Conservation (phyloP, 2,888 invertebrate genomes). For the Lasioglossum malachurum region DNA sequence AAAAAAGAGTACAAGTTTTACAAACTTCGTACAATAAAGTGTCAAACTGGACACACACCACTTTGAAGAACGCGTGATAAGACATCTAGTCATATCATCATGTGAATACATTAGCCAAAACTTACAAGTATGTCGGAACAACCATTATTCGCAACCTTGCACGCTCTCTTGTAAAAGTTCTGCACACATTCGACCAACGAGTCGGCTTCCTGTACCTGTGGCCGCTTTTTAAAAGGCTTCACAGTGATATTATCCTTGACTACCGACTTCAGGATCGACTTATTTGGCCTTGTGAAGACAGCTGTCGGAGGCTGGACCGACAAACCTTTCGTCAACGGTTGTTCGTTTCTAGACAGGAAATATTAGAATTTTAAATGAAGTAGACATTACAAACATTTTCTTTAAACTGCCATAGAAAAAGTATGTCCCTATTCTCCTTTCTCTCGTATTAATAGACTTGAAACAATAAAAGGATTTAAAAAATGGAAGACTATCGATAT, state of each 20-base stretch:
- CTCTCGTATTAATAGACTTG: neutral
- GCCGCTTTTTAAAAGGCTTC: neutral
- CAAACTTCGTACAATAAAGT: neutral
- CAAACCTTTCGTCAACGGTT: conserved; percentile 33
- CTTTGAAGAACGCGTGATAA: neutral
- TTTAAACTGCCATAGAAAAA: too few species aligned
- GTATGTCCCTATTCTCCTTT: neutral
- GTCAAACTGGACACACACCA: neutral
- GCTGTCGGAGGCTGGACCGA: conserved; percentile 27
- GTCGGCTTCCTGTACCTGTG: neutral
- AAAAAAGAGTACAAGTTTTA: neutral
- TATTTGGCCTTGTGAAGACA: conserved; percentile 18
- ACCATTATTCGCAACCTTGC: neutral
- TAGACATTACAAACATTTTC: neutral
- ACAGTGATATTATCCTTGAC: neutral
- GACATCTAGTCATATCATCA: neutral
- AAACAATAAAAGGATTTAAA: neutral
- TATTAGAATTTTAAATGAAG: neutral
- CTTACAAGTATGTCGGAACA: conserved; percentile 24
- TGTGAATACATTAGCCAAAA: neutral
- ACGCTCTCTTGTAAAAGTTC: conserved; percentile 6
- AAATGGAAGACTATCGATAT: neutral
- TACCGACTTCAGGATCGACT: conserved; percentile 1
- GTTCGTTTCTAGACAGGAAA: neutral
- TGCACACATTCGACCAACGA: conserved; percentile 35